phyloP scores from a whole-genome alignment of 1,140 invertebrate species.

The Cydia pomonella region DNA sequence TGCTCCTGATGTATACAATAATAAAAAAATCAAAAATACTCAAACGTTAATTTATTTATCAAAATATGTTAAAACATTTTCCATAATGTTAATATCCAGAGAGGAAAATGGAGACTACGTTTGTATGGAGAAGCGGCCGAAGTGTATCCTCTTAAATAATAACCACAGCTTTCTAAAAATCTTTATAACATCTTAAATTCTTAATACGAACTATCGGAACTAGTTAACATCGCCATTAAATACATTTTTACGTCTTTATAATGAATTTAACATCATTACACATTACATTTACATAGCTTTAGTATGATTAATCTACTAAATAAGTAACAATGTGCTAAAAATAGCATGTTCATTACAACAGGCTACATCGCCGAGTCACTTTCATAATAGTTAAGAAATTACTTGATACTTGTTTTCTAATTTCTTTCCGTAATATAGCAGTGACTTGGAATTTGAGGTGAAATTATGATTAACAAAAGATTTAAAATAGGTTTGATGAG shows the following conservation, averaged over 20 bases:
- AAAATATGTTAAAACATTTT: too few relatives aligned
- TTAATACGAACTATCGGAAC: neutral
- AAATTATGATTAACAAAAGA: slow-evolving; percentile 25
- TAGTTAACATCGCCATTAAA: neutral
- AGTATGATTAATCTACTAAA: slow-evolving; percentile 7
- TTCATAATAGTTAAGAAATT: slow-evolving; percentile 17
- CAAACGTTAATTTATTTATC: too few relatives aligned
- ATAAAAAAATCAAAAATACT: too few relatives aligned
- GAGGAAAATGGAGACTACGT: too few relatives aligned
- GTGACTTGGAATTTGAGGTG: slow-evolving; percentile 15
- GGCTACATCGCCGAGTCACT: neutral
- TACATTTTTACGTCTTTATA: neutral
- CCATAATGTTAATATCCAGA: too few relatives aligned
- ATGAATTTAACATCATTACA: neutral
- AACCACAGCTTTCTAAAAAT: neutral
- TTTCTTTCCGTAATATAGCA: slow-evolving; percentile 10
- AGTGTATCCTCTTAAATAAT: too few relatives aligned
- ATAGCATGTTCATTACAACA: slow-evolving; percentile 1
- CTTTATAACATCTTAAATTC: neutral
- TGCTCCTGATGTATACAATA: too few relatives aligned
- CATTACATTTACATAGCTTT: neutral
- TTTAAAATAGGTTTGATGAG: neutral
- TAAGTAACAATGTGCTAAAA: slow-evolving; percentile 21
- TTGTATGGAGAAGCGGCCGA: too few relatives aligned
- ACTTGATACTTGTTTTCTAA: slow-evolving; percentile 22